Conservation (phyloP, 2,113 vertebrate species). For the Scalopus aquaticus region DNA sequence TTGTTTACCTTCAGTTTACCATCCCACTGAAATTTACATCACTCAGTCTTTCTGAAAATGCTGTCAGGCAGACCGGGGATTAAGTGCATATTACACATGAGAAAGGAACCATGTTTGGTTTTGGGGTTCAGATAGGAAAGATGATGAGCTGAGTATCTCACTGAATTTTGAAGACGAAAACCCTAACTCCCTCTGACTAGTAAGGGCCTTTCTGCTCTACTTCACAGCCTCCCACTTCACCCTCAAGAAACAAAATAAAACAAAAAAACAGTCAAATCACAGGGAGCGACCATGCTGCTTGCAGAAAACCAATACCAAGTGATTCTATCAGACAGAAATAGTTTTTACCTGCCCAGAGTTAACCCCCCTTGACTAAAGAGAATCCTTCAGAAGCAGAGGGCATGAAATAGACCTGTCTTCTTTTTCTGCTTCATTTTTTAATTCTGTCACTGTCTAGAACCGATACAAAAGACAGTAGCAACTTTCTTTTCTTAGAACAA, state of each 20-base stretch:
- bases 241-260: background rate
- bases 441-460: background rate
- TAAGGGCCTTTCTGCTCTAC: background rate
- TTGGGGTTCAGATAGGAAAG: background rate
- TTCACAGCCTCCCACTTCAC: background rate
- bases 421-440: background rate
- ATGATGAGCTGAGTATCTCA: background rate
- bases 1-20: background rate
- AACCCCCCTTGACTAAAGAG: background rate
- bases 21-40: background rate
- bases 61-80: too few species aligned
- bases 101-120: background rate
- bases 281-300: background rate
- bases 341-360: background rate
- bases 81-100: background rate
- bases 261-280: background rate
- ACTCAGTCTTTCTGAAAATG: rapidly evolving
- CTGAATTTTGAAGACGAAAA: background rate
- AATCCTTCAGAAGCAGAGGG: background rate
- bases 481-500: background rate
- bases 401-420: background rate
- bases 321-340: background rate
- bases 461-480: background rate
- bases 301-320: background rate
- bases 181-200: background rate